These are phyloP conservation scores for Trachemys scripta DNA, from an alignment of 2,113 vertebrate species.

Conservation along the genomic window DNA sequence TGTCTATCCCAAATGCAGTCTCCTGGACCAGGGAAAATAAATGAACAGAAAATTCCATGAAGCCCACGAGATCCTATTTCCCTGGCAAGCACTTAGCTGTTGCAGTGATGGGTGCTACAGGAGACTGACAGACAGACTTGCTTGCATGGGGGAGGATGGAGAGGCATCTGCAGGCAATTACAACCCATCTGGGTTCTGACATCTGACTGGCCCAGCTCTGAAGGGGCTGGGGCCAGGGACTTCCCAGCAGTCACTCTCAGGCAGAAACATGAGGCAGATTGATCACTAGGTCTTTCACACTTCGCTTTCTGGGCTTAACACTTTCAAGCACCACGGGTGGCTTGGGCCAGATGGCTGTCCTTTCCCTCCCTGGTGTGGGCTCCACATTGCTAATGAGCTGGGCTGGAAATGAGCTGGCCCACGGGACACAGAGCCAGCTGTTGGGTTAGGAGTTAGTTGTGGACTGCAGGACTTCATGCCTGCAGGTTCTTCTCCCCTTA, in stretches of 20 bases:
- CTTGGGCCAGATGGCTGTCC: accelerated
- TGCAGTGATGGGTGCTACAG: background rate
- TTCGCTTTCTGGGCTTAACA: background rate
- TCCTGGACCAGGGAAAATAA: background rate
- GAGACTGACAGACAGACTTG: background rate
- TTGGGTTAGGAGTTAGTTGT: background rate
- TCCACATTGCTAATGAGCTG: accelerated
- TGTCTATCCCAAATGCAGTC: background rate
- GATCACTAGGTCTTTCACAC: background rate
- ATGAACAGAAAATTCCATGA: background rate
- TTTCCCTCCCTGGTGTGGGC: accelerated
- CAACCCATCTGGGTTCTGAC: background rate
- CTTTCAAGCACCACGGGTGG: background rate
- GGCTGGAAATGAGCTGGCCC: background rate
- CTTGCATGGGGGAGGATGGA: background rate
- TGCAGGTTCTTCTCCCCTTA: conserved; percentile 55
- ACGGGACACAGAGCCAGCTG: background rate
- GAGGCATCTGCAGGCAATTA: background rate
- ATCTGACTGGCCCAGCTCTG: background rate
- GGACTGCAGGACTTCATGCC: background rate
- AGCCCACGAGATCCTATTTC: background rate
- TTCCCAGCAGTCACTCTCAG: background rate
- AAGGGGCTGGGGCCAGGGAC: background rate
- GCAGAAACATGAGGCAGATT: background rate
- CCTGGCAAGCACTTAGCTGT: background rate